These are phyloP conservation scores for Acanthopleura granulata DNA, from an alignment of 2,888 invertebrate genomes.

Conservation along the genomic window DNA sequence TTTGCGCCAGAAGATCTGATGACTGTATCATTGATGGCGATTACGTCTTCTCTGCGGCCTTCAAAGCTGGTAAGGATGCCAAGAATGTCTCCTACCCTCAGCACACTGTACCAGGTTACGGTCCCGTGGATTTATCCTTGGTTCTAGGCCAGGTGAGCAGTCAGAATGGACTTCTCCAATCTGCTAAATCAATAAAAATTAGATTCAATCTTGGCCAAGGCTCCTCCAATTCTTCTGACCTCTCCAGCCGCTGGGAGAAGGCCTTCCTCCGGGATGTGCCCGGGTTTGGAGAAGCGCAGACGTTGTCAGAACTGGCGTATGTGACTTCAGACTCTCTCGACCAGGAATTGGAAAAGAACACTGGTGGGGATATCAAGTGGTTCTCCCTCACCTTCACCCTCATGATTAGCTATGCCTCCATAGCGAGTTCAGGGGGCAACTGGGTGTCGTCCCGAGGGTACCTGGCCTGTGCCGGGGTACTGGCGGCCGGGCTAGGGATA, in stretches of 20 bases:
- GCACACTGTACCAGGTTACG: too few species aligned
- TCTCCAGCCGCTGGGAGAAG: conserved; percentile 21
- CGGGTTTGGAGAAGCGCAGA: not conserved
- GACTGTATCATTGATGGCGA: too few species aligned
- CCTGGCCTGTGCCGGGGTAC: conserved; percentile 24
- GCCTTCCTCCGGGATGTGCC: conserved; percentile 16
- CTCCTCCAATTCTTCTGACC: not conserved
- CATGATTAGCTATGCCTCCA: conserved; percentile 36
- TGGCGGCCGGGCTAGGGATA: not conserved
- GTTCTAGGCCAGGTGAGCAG: too few species aligned
- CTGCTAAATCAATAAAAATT: conserved; percentile 13
- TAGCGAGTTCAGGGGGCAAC: conserved; percentile 27
- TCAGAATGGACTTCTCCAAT: not conserved
- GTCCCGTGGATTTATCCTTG: too few species aligned
- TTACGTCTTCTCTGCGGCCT: too few species aligned
- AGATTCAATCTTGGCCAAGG: conserved; percentile 15
- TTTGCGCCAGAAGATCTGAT: too few species aligned
- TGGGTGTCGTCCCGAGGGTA: conserved; percentile 21
- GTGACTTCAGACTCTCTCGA: conserved; percentile 30
- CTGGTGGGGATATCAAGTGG: conserved; percentile 31
- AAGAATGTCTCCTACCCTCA: too few species aligned
- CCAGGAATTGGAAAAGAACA: conserved; percentile 30
- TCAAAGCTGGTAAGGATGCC: too few species aligned
- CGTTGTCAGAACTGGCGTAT: conserved; percentile 26
- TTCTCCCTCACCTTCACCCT: conserved; percentile 33